Conservation (phyloP, 2,888 invertebrate species). For the Trimorus sp. region DNA sequence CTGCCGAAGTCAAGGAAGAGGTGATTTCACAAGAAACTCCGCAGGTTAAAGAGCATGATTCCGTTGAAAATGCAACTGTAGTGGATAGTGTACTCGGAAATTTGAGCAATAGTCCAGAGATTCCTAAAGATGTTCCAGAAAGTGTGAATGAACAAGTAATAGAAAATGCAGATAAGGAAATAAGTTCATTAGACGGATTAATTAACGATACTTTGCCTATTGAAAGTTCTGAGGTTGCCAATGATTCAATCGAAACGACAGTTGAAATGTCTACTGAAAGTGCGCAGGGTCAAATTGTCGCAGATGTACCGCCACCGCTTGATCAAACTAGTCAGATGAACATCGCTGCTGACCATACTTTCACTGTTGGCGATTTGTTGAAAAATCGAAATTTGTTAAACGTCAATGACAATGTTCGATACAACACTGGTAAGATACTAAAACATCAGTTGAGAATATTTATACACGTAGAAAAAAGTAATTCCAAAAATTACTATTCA, state of each 20-base stretch:
- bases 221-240: conserved; percentile 7
- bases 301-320: conserved; percentile 38
- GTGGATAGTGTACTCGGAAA: not conserved
- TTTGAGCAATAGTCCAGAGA: not conserved
- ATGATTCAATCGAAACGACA: conserved; percentile 7
- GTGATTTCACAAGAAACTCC: not conserved
- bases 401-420: conserved; percentile 70
- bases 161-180: conserved; percentile 24
- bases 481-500: not conserved
- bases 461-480: too few relatives aligned
- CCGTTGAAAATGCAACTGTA: not conserved
- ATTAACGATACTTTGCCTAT: conserved; percentile 28
- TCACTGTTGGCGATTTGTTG: conserved; percentile 73
- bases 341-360: conserved; percentile 66
- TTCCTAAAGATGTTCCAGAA: conserved; percentile 10
- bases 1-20: too few relatives aligned
- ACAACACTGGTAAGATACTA: conserved; percentile 68
- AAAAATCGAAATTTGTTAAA: conserved; percentile 77
- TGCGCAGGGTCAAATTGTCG: conserved; percentile 33
- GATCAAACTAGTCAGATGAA: conserved; percentile 69
- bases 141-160: not conserved
- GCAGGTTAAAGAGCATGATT: not conserved
- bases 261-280: conserved; percentile 21
- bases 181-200: not conserved
- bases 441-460: too few relatives aligned